Evolutionary conservation across 2,113 vertebrate species (phyloP), one percentile per base, ranked within the genome.

Genomic region (Phalacrocorax aristotelis): DNA sequence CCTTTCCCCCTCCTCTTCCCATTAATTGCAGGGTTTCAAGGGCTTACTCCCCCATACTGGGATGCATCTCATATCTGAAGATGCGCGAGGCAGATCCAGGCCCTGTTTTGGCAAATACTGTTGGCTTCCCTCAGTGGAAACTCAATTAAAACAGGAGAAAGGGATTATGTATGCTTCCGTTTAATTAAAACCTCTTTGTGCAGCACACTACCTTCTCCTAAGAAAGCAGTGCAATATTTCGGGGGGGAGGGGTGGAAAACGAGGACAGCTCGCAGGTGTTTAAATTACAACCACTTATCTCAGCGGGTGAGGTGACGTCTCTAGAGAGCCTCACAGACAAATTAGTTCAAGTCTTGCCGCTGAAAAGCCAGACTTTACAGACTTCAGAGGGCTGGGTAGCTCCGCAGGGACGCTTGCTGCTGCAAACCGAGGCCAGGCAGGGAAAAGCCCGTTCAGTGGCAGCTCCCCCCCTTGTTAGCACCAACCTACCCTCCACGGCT

Each of bases 71-170:
- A 0, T 32, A 42, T 26, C 32, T 38, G 69, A 92, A 82, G 55
- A 55, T 34, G 40, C 1, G 0, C 12, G 69, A 75, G 30, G 69
- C 1, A 0, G 49, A 42, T 42, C 55, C 76, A 75, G 40, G n/a
- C 25, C 69, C 40, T 23, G 26, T 49, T 44, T 76, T 76, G 26
- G 22, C 42, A 62, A 38, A 64, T 32, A 36, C 10, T 61, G 34
- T 48, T 42, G 60, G 22, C 21, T 65, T 65, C 54, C 34, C 10
- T 19, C 52, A n/a, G 40, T 36, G 60, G 58, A 36, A 72, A 89
- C 20, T 42, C 66, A 27, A 14, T 36, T 42, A 55, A 55, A 72
- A 10, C 17, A 32, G 58, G 32, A 65, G 72, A 48, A 83, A 66
- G 25, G 20, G 25, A 60, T 65, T 54, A 21, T 11, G 17, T 40